Base-by-base conservation (phyloP, 2,888 invertebrate genomes). In the Lasioglossum morio region DNA sequence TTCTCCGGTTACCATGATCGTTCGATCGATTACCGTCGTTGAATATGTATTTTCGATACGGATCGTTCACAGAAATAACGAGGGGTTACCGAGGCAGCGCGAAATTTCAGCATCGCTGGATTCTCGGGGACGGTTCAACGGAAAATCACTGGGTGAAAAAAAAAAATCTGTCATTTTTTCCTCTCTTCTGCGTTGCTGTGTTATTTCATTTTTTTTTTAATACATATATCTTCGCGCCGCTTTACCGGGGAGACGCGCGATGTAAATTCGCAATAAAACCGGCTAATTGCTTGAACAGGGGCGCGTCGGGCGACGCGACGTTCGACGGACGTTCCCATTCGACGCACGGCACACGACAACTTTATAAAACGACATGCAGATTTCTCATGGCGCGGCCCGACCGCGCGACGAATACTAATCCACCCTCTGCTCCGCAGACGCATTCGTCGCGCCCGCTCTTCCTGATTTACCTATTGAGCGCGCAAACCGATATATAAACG, bases 301-400 rank as follows among this genome's bases (percentile, higher is more conserved):
- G 37, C 46, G 60, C n/a, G 53, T n/a, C 53, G 40, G 57, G 37
- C 27, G 73, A 82, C 77, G 37, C 27, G 73, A 82, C 77, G 77
- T 77, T 77, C 79, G 82, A 83, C 75, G 79, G 69, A 78, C 82
- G 75, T 83, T 73, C 66, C 72, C 57, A 81, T 81, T 86, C 84
- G 86, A 78, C 66, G 79, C 83, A 73, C 78, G 85, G 77, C 76
- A 74, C 76, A 77, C 78, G 72, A 14, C 73, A 74, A 82, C 77
- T 90, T 91, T 87, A 85, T 90, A 91, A 91, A 90, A 88, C 83
- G 79, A 70, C 80, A 88, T 80, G 76, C 74, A 84, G 80, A 85
- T 81, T 82, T 75, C 82, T 27, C 79, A 79, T 83, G 37, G 82
- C 48, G 16, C 72, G 84, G 12, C 37, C 70, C 53, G 46, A 75